A percentile compares a stretch with the other conserved stretches of the same genome.
phyloP scores from a whole-genome alignment of 2,888 invertebrate genomes.

The Laothoe populi region DNA sequence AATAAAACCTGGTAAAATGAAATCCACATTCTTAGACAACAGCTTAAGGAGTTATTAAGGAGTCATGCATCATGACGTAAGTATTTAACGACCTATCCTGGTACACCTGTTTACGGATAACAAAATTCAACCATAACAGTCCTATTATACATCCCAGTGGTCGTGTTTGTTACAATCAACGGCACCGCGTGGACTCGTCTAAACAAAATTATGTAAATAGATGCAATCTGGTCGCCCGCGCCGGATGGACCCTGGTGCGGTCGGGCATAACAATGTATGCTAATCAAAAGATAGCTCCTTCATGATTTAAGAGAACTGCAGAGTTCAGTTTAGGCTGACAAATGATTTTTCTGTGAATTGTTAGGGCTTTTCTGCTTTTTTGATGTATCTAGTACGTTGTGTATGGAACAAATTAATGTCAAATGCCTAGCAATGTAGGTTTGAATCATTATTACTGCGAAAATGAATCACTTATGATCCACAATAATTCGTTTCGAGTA shows the following conservation, averaged over 20 bases:
- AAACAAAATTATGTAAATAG: slow-evolving; percentile 60
- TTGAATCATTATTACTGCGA: too few species aligned
- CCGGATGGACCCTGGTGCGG: slow-evolving; percentile 39
- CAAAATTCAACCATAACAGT: slow-evolving; percentile 1
- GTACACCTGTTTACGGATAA: slow-evolving; percentile 18
- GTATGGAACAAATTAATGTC: too few species aligned
- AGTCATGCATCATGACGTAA: too few species aligned
- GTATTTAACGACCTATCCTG: too few species aligned
- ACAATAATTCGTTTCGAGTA: too few species aligned
- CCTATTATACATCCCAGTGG: slow-evolving; percentile 16
- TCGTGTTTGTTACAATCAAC: slow-evolving; percentile 31
- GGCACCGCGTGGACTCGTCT: not conserved
- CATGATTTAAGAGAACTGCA: slow-evolving; percentile 50
- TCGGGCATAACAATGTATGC: slow-evolving; percentile 67
- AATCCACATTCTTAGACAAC: too few species aligned
- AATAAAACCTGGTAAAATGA: too few species aligned
- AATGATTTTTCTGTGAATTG: not conserved
- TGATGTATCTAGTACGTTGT: not conserved
- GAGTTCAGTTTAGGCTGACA: not conserved
- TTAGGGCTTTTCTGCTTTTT: not conserved
- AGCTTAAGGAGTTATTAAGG: too few species aligned
- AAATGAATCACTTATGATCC: too few species aligned
- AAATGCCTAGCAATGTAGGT: too few species aligned
- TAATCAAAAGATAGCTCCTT: slow-evolving; percentile 59
- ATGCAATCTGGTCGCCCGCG: slow-evolving; percentile 62